These are phyloP conservation scores for Heterohyrax brucei DNA, from an alignment of 2,797 vertebrate species.

Conservation along the genomic window DNA sequence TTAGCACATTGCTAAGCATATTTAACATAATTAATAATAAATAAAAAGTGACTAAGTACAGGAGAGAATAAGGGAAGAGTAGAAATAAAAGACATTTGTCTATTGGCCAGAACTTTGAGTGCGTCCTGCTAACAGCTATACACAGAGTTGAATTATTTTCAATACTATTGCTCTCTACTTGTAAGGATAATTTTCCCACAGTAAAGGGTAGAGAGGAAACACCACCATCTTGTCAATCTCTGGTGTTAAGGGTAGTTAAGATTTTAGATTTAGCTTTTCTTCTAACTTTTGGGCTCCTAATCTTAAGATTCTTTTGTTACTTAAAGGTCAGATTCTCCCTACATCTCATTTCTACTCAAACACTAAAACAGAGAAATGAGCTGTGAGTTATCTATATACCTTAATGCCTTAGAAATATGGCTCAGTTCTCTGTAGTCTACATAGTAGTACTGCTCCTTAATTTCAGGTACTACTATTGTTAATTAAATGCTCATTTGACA, in stretches of 20 bases:
- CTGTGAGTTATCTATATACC: neutral
- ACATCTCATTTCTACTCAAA: slow-evolving; percentile 49
- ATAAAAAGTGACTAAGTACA: neutral
- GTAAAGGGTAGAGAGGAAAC: neutral
- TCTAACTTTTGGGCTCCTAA: neutral
- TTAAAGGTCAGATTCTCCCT: neutral
- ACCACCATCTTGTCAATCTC: neutral
- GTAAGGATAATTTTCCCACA: slow-evolving; percentile 4
- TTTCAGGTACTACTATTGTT: neutral
- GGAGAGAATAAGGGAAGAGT: slow-evolving; percentile 26
- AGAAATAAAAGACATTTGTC: slow-evolving; percentile 31
- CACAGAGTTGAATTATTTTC: neutral
- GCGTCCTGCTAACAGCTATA: neutral
- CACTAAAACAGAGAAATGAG: neutral
- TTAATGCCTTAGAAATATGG: neutral
- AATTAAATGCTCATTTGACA: neutral
- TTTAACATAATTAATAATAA: slow-evolving; percentile 18
- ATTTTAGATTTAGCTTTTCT: slow-evolving; percentile 45
- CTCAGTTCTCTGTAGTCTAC: neutral
- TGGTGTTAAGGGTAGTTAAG: neutral
- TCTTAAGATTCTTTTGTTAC: slow-evolving; percentile 37
- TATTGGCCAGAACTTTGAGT: slow-evolving; percentile 21
- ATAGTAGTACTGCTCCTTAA: neutral
- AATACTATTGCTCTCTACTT: neutral
- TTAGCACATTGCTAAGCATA: slow-evolving; percentile 16